Evolutionary conservation across 2,797 vertebrate genomes (phyloP).

Genomic region (Denticeps clupeoides): DNA sequence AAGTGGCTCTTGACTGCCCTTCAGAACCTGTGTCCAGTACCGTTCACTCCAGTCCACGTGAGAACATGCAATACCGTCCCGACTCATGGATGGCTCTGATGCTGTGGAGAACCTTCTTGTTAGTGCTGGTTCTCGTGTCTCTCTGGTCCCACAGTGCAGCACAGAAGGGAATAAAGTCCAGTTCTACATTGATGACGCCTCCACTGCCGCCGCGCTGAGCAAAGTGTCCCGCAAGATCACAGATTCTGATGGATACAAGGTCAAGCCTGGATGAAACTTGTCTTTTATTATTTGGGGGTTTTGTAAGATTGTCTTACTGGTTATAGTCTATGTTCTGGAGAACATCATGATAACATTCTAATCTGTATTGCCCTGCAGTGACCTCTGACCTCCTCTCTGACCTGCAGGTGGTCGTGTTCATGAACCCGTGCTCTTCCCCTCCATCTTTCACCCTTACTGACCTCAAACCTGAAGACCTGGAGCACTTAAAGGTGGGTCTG

Average conservation of each 20-base stretch:
- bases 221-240: conserved; percentile 72
- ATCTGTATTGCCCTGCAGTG: conserved; percentile 7
- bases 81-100: no score
- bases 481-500: conserved; percentile 72
- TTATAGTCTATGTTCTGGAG: no score
- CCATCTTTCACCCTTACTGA: conserved; percentile 55
- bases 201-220: conserved; percentile 63
- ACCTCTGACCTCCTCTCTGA: no score
- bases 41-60: conserved; percentile 71
- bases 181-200: conserved; percentile 74
- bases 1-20: conserved; percentile 70
- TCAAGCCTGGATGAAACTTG: no score
- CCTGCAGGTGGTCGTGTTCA: conserved; percentile 63
- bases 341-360: no score
- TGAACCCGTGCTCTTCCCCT: conserved; percentile 52
- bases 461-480: conserved; percentile 67
- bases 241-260: conserved; percentile 75
- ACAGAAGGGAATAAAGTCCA: conserved; percentile 64
- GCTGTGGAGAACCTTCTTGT: no score
- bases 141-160: conserved; percentile 55
- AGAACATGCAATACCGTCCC: conserved; percentile 16
- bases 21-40: conserved; percentile 65
- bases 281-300: no score
- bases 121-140: background rate
- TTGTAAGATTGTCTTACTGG: no score